phyloP scores from a whole-genome alignment of 2,888 invertebrate species.

The Altica lythri region DNA sequence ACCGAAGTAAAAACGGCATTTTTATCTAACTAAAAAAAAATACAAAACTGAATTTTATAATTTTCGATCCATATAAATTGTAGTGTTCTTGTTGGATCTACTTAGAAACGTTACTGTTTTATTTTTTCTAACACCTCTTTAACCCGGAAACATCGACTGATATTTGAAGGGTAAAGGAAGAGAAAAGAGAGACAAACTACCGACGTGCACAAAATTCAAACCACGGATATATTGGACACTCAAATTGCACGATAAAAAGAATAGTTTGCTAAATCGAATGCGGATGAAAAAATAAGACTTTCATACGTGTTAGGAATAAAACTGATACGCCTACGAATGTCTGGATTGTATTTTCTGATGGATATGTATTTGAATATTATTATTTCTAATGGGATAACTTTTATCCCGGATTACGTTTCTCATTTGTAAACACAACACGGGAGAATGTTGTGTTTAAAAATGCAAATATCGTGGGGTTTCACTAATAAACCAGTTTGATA shows the following conservation, averaged over 20 bases:
- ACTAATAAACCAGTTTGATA: too few species aligned
- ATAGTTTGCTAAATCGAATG: slow-evolving; percentile 56
- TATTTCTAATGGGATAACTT: too few species aligned
- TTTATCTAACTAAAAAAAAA: too few species aligned
- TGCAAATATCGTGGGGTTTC: too few species aligned
- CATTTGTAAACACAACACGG: too few species aligned
- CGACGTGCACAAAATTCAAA: slow-evolving; percentile 40
- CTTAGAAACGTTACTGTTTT: too few species aligned
- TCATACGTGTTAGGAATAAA: slow-evolving; percentile 51
- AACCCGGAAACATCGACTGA: not conserved
- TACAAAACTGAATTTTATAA: too few species aligned
- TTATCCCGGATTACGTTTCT: too few species aligned
- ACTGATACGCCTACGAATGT: slow-evolving; percentile 34
- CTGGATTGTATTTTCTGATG: slow-evolving; percentile 46
- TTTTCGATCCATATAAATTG: too few species aligned
- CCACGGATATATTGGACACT: slow-evolving; percentile 47
- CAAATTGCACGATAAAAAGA: slow-evolving; percentile 56
- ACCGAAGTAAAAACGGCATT: too few species aligned
- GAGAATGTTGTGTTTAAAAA: too few species aligned
- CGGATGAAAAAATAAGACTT: slow-evolving; percentile 55
- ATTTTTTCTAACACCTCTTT: slow-evolving; percentile 7
- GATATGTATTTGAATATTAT: slow-evolving; percentile 49
- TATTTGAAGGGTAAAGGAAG: slow-evolving; percentile 2
- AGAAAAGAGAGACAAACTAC: slow-evolving; percentile 13
- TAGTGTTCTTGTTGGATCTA: too few species aligned